phyloP scores from a whole-genome alignment of 92 coral and sea anemone genomes.

The Epizoanthus rinbou region DNA sequence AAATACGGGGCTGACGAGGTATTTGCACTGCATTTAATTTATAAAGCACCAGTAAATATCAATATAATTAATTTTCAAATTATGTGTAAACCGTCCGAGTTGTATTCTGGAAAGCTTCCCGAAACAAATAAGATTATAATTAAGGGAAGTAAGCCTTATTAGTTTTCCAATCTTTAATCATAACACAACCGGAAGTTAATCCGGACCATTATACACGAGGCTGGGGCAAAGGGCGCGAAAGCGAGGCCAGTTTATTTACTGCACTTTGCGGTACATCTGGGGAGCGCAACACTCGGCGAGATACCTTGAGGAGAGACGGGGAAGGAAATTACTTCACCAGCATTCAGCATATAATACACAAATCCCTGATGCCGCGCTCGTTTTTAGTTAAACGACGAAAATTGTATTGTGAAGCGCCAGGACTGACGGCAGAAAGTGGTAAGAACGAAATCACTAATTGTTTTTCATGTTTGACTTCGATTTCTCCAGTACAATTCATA shows the following conservation, averaged over 20 bases:
- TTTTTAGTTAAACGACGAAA: constrained; percentile 77
- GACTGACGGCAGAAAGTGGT: constrained; percentile 9
- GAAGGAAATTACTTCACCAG: background rate
- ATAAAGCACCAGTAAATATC: background rate
- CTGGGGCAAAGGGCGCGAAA: constrained; percentile 39
- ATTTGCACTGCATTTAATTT: background rate
- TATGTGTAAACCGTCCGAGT: background rate
- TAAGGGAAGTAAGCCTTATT: constrained; percentile 28
- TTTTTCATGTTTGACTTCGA: constrained; percentile 31
- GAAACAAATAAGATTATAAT: constrained; percentile 46
- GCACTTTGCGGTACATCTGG: constrained; percentile 29
- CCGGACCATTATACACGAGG: constrained; percentile 31
- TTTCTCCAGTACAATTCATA: constrained; percentile 4
- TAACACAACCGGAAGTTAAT: constrained; percentile 40
- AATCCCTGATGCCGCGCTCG: constrained; percentile 72
- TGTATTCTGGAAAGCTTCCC: constrained; percentile 14
- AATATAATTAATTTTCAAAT: background rate
- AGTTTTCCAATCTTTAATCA: constrained; percentile 36
- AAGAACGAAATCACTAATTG: constrained; percentile 13
- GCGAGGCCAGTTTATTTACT: constrained; percentile 48
- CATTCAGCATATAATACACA: background rate
- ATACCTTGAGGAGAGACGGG: background rate
- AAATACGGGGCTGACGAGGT: too few relatives aligned
- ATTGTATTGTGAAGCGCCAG: constrained; percentile 17
- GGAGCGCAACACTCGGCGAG: constrained; percentile 13